Evolutionary conservation across 1,140 invertebrate species (phyloP).

Genomic region (Rhyacophila brunnea): DNA sequence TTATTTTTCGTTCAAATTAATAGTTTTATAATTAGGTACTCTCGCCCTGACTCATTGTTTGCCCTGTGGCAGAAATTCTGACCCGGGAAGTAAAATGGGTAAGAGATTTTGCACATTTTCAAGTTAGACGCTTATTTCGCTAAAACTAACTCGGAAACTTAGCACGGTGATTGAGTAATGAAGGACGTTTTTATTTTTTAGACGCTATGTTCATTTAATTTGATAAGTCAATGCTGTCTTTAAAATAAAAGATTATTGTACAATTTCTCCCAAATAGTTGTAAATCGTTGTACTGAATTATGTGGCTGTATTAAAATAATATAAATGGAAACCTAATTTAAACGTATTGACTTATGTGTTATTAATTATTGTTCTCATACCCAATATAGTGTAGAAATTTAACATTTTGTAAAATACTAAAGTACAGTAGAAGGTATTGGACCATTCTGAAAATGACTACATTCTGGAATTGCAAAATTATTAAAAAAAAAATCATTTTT

Average conservation of each 20-base stretch:
- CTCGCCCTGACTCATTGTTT: too few relatives aligned
- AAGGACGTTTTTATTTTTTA: too few relatives aligned
- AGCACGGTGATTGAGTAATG: too few relatives aligned
- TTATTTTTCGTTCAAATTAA: too few relatives aligned
- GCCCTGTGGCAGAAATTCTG: too few relatives aligned
- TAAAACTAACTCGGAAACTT: too few relatives aligned
- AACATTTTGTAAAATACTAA: slow-evolving; percentile 17
- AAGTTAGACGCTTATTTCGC: too few relatives aligned
- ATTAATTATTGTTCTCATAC: slow-evolving; percentile 19
- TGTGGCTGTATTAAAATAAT: slow-evolving; percentile 33
- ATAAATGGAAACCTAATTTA: slow-evolving; percentile 3
- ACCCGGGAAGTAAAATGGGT: too few relatives aligned
- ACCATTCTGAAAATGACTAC: slow-evolving; percentile 6
- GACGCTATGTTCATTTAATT: too few relatives aligned
- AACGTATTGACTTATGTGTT: slow-evolving; percentile 5
- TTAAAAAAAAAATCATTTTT: neutral
- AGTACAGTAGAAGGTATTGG: slow-evolving; percentile 16
- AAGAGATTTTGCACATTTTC: too few relatives aligned
- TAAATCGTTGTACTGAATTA: slow-evolving; percentile 36
- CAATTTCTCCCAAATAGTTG: slow-evolving; percentile 33
- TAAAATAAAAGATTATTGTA: slow-evolving; percentile 26
- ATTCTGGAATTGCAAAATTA: neutral
- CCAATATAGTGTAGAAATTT: slow-evolving; percentile 18
- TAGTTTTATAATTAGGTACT: too few relatives aligned
- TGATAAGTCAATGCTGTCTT: too few relatives aligned